phyloP scores from a whole-genome alignment of 2,888 invertebrate species.

The Netelia inedita region DNA sequence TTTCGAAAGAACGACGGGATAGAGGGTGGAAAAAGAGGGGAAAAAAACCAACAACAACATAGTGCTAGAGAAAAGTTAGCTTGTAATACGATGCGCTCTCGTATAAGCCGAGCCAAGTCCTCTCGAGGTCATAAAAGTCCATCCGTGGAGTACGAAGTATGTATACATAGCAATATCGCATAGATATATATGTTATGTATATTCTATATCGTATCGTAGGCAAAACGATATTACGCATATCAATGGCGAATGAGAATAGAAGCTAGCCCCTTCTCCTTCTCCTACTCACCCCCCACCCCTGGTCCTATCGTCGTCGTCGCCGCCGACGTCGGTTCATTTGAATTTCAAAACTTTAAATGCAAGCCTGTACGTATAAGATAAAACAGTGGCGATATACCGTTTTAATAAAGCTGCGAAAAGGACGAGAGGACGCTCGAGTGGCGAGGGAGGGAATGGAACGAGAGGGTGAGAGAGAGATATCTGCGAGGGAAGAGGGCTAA shows the following conservation, averaged over 20 bases:
- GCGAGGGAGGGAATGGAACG: conserved; percentile 16
- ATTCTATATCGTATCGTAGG: conserved; percentile 44
- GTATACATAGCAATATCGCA: background rate
- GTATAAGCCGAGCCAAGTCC: conserved; percentile 42
- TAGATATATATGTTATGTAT: conserved; percentile 24
- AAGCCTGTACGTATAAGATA: conserved; percentile 80
- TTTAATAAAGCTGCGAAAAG: conserved; percentile 79
- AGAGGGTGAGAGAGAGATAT: background rate
- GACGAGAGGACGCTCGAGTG: conserved; percentile 51
- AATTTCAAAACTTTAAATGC: conserved; percentile 81
- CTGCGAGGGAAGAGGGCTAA: conserved; percentile 54
- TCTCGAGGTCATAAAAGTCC: conserved; percentile 31
- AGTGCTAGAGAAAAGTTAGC: conserved; percentile 48
- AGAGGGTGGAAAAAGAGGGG: conserved; percentile 5
- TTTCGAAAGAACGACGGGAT: background rate
- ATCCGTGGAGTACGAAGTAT: conserved; percentile 29
- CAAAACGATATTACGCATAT: conserved; percentile 79
- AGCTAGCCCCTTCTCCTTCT: background rate
- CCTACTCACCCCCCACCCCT: background rate
- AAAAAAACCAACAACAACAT: conserved; percentile 7
- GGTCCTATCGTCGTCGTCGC: conserved; percentile 41
- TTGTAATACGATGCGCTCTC: conserved; percentile 37
- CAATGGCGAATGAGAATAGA: conserved; percentile 77
- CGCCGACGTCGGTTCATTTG: conserved; percentile 76
- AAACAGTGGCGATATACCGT: conserved; percentile 79